A percentile compares a stretch with the other conserved stretches of the same genome.
Conservation (phyloP, 2,888 invertebrate genomes). For the Bombylius major region DNA sequence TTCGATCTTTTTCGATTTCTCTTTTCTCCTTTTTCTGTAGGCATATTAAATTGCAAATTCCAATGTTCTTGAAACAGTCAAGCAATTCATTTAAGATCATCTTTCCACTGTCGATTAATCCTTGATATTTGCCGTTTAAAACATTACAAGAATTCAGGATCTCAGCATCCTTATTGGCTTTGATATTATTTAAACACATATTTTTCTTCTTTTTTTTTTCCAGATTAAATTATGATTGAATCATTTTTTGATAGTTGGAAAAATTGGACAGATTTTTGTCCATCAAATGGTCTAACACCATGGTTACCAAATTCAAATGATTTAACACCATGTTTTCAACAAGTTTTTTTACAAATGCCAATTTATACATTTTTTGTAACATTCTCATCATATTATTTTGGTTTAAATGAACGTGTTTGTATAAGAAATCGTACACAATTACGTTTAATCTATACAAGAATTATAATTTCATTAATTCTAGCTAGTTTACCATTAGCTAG, state of each 20-base stretch:
- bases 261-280: conserved; percentile 62
- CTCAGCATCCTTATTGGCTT: too few species aligned
- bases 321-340: conserved; percentile 75
- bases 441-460: conserved; percentile 50
- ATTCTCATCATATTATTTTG: conserved; percentile 69
- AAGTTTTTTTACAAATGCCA: conserved; percentile 66
- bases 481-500: conserved; percentile 54
- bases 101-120: too few species aligned
- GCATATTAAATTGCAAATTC: too few species aligned
- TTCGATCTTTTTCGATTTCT: too few species aligned
- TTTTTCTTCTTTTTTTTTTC: too few species aligned
- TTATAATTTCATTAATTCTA: conserved; percentile 48
- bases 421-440: conserved; percentile 50
- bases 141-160: too few species aligned
- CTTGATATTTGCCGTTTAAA: too few species aligned
- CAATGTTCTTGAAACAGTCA: too few species aligned
- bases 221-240: not conserved
- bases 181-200: too few species aligned
- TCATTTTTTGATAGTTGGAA: not conserved
- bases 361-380: conserved; percentile 58
- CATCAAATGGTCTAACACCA: conserved; percentile 49
- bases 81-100: too few species aligned
- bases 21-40: too few species aligned
- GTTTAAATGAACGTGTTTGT: conserved; percentile 50
- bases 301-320: conserved; percentile 60